Evolutionary conservation across 2,797 vertebrate species (phyloP).

Genomic region (Sphenopsis melanotis): DNA sequence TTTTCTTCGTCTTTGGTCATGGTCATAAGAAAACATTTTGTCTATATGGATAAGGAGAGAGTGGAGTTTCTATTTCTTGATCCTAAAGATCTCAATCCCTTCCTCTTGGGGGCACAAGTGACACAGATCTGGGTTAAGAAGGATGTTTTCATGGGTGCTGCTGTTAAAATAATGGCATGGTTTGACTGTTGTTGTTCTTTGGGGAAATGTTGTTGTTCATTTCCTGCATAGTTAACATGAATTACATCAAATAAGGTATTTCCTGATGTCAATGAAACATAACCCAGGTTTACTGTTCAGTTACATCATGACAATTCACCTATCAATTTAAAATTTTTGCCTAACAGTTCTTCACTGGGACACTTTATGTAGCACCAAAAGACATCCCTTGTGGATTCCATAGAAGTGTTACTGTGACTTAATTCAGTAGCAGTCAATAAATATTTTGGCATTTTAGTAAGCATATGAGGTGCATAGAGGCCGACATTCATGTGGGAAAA

Average conservation of each 20-base stretch:
- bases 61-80: background rate
- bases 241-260: background rate
- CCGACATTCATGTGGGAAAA: background rate
- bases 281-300: background rate
- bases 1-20: background rate
- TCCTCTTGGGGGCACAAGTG: background rate
- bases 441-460: background rate
- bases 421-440: background rate
- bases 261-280: background rate
- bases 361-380: background rate
- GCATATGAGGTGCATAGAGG: background rate
- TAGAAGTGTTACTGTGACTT: background rate
- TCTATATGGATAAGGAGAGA: background rate
- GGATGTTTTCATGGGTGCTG: background rate
- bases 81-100: background rate
- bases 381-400: background rate
- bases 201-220: background rate
- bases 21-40: background rate
- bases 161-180: background rate
- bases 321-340: background rate
- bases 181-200: background rate
- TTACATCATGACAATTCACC: background rate
- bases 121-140: background rate
- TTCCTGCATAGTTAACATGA: background rate
- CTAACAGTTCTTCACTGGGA: background rate